phyloP scores from a whole-genome alignment of 92 coral and sea anemone genomes.

The Siderastrea radians region DNA sequence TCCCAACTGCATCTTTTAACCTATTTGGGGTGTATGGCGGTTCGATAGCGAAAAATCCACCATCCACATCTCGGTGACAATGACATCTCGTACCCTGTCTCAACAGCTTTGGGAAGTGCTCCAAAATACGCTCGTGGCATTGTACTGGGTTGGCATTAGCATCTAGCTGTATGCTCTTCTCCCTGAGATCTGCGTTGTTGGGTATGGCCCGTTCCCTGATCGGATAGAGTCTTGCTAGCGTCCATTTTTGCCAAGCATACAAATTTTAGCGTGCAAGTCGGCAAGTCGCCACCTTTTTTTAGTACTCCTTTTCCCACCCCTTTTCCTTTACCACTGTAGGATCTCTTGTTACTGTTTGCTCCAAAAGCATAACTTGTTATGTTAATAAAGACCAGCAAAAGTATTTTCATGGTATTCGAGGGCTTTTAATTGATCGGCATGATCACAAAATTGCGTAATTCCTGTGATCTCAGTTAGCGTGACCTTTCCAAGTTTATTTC shows the following conservation, averaged over 20 bases:
- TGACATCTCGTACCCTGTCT: neutral
- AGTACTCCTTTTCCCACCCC: conserved; percentile 33
- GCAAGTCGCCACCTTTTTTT: too few relatives aligned
- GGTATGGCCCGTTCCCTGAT: conserved; percentile 58
- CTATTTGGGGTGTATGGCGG: too few relatives aligned
- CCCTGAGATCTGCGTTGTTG: conserved; percentile 64
- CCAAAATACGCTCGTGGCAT: conserved; percentile 6
- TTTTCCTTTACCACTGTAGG: conserved; percentile 46
- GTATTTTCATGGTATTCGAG: too few relatives aligned
- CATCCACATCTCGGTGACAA: too few relatives aligned
- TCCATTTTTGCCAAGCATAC: too few relatives aligned
- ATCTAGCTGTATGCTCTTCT: conserved; percentile 48
- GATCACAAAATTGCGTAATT: too few relatives aligned
- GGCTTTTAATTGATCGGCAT: too few relatives aligned
- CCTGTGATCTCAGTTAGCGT: too few relatives aligned
- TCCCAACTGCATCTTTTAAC: neutral
- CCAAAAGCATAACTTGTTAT: conserved; percentile 42
- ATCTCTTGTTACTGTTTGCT: neutral
- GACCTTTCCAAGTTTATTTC: too few relatives aligned
- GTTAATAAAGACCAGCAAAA: too few relatives aligned
- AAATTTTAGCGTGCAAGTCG: conserved; percentile 64
- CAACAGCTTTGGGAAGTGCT: neutral
- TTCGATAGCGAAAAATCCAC: too few relatives aligned
- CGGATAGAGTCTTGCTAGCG: too few relatives aligned
- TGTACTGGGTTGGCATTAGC: conserved; percentile 33